Percentiles rank a stretch among this genome's conserved stretches.
These are phyloP conservation scores for Tetramorium alpestre DNA, from an alignment of 1,140 invertebrate genomes.

Conservation along the genomic window DNA sequence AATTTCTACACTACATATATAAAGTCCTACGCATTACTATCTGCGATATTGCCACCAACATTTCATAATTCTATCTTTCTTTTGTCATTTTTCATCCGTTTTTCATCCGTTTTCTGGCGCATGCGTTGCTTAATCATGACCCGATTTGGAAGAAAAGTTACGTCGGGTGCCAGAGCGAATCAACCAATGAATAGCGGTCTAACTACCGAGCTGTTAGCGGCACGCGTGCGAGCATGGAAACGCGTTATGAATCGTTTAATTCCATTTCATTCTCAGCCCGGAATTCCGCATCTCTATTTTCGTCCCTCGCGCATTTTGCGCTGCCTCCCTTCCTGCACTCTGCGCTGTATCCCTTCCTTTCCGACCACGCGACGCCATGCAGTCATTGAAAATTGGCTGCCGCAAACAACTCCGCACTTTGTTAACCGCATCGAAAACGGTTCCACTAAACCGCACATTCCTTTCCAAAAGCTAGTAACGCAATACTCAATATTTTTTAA, in stretches of 20 bases:
- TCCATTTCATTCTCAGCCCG: slow-evolving; percentile 73
- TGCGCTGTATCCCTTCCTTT: neutral
- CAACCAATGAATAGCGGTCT: slow-evolving; percentile 74
- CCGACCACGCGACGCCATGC: slow-evolving; percentile 34
- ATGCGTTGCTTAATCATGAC: slow-evolving; percentile 49
- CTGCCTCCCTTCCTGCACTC: neutral
- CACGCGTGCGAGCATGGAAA: slow-evolving; percentile 68
- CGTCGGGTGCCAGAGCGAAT: slow-evolving; percentile 25
- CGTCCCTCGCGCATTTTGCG: slow-evolving; percentile 54
- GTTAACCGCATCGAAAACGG: slow-evolving; percentile 49
- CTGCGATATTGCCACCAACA: neutral
- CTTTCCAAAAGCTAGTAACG: slow-evolving; percentile 23
- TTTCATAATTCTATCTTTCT: neutral
- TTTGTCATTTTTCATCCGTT: neutral
- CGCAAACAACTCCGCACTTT: slow-evolving; percentile 45
- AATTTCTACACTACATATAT: too few species aligned
- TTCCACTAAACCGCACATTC: slow-evolving; percentile 18
- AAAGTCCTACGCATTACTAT: neutral
- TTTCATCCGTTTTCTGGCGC: neutral
- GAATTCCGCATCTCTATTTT: slow-evolving; percentile 65
- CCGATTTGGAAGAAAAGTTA: slow-evolving; percentile 61
- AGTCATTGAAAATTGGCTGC: slow-evolving; percentile 63
- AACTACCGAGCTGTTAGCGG: slow-evolving; percentile 76
- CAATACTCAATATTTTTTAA: neutral
- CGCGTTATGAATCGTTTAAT: slow-evolving; percentile 79